Conservation (phyloP, 2,888 invertebrate species). For the Alloplasta piceator region DNA sequence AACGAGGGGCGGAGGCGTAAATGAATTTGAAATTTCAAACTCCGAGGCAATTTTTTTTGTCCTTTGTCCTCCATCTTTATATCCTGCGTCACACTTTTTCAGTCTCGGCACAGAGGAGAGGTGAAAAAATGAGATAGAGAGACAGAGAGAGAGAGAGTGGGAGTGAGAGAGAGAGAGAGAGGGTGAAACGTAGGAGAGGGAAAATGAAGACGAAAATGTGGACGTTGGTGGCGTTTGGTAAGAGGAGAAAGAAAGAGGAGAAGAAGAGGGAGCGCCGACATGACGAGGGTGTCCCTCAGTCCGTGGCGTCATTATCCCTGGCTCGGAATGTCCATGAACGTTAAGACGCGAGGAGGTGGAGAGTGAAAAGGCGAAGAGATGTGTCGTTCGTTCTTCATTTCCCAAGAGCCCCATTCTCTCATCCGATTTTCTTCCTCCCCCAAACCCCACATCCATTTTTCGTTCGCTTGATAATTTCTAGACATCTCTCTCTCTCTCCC, state of each 20-base stretch:
- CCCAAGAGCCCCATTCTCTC: slow-evolving; percentile 76
- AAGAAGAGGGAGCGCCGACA: slow-evolving; percentile 52
- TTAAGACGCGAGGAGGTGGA: slow-evolving; percentile 58
- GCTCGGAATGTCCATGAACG: slow-evolving; percentile 55
- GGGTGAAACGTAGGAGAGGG: not conserved
- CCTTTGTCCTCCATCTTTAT: slow-evolving; percentile 39
- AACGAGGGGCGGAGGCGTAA: slow-evolving; percentile 69
- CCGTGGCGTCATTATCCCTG: slow-evolving; percentile 63
- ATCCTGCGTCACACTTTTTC: slow-evolving; percentile 39
- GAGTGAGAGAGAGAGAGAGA: not conserved
- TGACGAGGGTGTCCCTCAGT: slow-evolving; percentile 62
- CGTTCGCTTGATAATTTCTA: slow-evolving; percentile 50
- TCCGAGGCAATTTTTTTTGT: slow-evolving; percentile 67
- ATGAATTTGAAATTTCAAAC: slow-evolving; percentile 79
- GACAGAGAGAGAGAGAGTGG: slow-evolving; percentile 1
- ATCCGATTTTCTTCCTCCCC: slow-evolving; percentile 68
- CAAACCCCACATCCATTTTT: slow-evolving; percentile 46
- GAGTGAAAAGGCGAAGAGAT: slow-evolving; percentile 31
- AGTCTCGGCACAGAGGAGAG: slow-evolving; percentile 9
- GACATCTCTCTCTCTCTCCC: slow-evolving; percentile 1
- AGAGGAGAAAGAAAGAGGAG: slow-evolving; percentile 8
- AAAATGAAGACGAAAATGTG: not conserved
- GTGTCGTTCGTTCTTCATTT: slow-evolving; percentile 76
- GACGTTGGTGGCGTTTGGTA: not conserved
- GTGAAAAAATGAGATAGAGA: slow-evolving; percentile 23